Conservation (phyloP, 2,113 vertebrate genomes). For the Tautogolabrus adspersus region DNA sequence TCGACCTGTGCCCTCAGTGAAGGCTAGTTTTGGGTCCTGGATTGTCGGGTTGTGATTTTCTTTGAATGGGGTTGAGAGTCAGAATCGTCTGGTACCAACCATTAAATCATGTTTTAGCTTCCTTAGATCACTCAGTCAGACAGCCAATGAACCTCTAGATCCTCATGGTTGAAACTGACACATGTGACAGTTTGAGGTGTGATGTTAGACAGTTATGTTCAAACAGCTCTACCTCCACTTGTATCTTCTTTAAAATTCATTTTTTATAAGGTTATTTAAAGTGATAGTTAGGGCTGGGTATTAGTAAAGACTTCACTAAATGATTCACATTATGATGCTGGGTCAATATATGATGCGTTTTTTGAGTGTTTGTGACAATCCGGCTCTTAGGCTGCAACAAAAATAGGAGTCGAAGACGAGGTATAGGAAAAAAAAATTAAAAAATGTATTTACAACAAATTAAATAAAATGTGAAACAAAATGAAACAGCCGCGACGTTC, state of each 20-base stretch:
- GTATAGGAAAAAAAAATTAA: too few species aligned
- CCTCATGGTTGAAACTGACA: constrained; percentile 3
- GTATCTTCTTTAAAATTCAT: neutral
- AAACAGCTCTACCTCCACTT: neutral
- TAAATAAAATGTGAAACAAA: too few species aligned
- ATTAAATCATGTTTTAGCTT: constrained; percentile 41
- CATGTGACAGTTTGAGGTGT: constrained; percentile 12
- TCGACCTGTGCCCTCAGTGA: constrained; percentile 3
- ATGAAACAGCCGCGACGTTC: too few species aligned
- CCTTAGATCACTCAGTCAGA: constrained; percentile 41
- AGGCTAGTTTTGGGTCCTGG: constrained; percentile 11
- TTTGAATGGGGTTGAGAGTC: constrained; percentile 3
- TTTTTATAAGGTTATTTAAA: neutral
- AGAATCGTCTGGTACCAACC: constrained; percentile 14
- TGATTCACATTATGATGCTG: too few species aligned
- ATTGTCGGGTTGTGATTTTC: neutral
- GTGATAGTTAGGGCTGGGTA: neutral
- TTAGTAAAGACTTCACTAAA: too few species aligned
- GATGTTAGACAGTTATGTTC: neutral
- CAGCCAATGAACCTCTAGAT: constrained; percentile 27
- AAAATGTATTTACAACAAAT: too few species aligned
- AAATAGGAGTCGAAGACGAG: too few species aligned
- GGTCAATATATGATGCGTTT: too few species aligned
- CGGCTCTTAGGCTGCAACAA: too few species aligned
- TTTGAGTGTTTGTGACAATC: too few species aligned